Base-by-base conservation (phyloP, 2,797 vertebrate genomes). In the Danio tinwini region DNA sequence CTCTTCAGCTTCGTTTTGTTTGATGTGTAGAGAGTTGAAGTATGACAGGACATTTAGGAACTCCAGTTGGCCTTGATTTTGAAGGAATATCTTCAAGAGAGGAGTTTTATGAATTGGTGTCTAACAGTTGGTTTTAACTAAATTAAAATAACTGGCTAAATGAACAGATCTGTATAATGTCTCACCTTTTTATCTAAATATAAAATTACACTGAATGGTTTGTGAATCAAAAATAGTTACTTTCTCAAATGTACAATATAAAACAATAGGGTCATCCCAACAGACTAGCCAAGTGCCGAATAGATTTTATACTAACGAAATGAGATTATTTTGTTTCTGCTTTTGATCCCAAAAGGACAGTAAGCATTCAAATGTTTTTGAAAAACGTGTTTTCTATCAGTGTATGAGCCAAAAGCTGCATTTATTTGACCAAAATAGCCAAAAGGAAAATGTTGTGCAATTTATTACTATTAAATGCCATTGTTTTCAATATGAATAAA, bases 21-120 rank as follows among this genome's bases (percentile, higher is more conserved):
- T n/a, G 47, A 70, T 4, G 56, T 67, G 21, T 74, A 13, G 69
- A 58, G 19, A 64, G 3, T 53, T 61, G 19, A 29, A 69, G 62
- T 19, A 52, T 64, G 42, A 65, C n/a, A 5, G 45, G 49, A 55
- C 4, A n/a, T 53, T 74, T 44, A 42, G 13, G 45, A 83, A 78
- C 63, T 9, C 13, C 9, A 17, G 39, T 52, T 74, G 65, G 74
- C 74, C 81, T 81, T 76, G 39, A 82, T 13, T 69, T 65, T 65
- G 53, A 44, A 53, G n/a, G n/a, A 21, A 14, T 19, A 39, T 40
- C 56, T 74, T 74, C 39, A 19, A 21, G 47, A 21, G 59, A 61
- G 52, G 37, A 14, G 0, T 10, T 74, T 29, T 29, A 29, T 29
- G 29, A 29, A 29, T 29, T 29, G 29, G 29, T 29, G 29, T 29